phyloP scores from a whole-genome alignment of 2,888 invertebrate species.

The Hirtodrosophila duncani region DNA sequence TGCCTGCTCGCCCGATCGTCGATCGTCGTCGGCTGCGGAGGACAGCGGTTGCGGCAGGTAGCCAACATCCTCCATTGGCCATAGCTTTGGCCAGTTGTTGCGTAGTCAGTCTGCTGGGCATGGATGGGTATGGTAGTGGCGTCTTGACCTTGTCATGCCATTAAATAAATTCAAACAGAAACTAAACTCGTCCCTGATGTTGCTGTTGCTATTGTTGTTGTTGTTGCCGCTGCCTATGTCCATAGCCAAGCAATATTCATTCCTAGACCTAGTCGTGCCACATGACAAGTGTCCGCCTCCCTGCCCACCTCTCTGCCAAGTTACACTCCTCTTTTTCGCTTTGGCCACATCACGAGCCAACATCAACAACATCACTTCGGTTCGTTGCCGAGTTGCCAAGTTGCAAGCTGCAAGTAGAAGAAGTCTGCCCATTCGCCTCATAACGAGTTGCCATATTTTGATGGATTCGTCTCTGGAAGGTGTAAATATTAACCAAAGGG shows the following conservation, averaged over 20 bases:
- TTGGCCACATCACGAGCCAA: slow-evolving; percentile 24
- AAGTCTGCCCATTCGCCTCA: slow-evolving; percentile 20
- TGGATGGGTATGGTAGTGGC: slow-evolving; percentile 53
- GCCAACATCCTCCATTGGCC: slow-evolving; percentile 4
- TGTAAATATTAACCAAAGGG: slow-evolving; percentile 62
- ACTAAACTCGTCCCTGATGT: slow-evolving; percentile 46
- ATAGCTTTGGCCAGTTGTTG: no score
- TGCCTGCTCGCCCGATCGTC: slow-evolving; percentile 52
- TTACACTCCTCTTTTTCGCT: no score
- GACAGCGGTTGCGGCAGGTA: slow-evolving; percentile 45
- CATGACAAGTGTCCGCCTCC: slow-evolving; percentile 61
- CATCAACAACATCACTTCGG: not conserved
- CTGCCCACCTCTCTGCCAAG: slow-evolving; percentile 30
- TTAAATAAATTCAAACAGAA: slow-evolving; percentile 71
- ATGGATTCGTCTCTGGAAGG: slow-evolving; percentile 63
- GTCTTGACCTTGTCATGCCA: slow-evolving; percentile 74
- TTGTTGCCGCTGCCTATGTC: slow-evolving; percentile 1
- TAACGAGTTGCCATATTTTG: slow-evolving; percentile 58
- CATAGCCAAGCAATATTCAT: slow-evolving; percentile 12
- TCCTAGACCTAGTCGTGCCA: slow-evolving; percentile 35
- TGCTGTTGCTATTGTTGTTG: slow-evolving; percentile 4
- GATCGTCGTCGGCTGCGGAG: slow-evolving; percentile 37
- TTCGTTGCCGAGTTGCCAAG: slow-evolving; percentile 6
- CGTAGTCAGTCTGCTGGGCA: slow-evolving; percentile 28
- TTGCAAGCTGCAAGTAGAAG: no score